Evolutionary conservation across 1,140 invertebrate species (phyloP).

Genomic region (Hylyphantes graminicola): DNA sequence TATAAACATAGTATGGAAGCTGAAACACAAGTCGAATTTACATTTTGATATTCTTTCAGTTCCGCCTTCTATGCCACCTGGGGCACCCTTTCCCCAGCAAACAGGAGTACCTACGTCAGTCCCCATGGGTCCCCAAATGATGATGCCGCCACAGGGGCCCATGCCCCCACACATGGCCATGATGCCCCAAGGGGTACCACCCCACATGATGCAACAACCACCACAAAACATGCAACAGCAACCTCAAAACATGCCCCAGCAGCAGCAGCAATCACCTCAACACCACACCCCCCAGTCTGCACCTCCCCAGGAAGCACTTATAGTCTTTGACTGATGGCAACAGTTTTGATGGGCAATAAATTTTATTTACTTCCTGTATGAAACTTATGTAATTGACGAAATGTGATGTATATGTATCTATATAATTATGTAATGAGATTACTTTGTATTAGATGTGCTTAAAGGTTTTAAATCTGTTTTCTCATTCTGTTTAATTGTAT

Average conservation of each 20-base stretch:
- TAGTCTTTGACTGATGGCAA: slow-evolving; percentile 44
- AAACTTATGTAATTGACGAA: slow-evolving; percentile 14
- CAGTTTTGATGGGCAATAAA: not conserved
- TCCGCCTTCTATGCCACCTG: slow-evolving; percentile 35
- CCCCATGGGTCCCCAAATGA: slow-evolving; percentile 36
- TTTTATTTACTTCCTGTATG: slow-evolving; percentile 12
- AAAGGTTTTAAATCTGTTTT: not conserved
- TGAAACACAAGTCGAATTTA: not conserved
- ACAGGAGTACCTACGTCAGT: slow-evolving; percentile 21
- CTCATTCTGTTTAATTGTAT: not conserved
- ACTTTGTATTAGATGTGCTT: slow-evolving; percentile 8
- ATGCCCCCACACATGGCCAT: slow-evolving; percentile 34
- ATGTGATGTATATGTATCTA: slow-evolving; percentile 17
- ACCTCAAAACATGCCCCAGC: not conserved
- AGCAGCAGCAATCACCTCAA: slow-evolving; percentile 11
- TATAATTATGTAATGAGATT: slow-evolving; percentile 20
- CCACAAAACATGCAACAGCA: slow-evolving; percentile 27
- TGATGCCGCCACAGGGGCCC: slow-evolving; percentile 39
- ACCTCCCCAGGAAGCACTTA: slow-evolving; percentile 36
- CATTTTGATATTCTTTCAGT: slow-evolving; percentile 11
- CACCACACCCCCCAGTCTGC: slow-evolving; percentile 19
- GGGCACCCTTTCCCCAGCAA: slow-evolving; percentile 46
- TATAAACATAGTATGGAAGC: too few relatives aligned
- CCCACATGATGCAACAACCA: not conserved
- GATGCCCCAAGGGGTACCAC: slow-evolving; percentile 29